These are phyloP conservation scores for Xenus cinereus DNA, from an alignment of 2,113 vertebrate genomes.

Conservation along the genomic window DNA sequence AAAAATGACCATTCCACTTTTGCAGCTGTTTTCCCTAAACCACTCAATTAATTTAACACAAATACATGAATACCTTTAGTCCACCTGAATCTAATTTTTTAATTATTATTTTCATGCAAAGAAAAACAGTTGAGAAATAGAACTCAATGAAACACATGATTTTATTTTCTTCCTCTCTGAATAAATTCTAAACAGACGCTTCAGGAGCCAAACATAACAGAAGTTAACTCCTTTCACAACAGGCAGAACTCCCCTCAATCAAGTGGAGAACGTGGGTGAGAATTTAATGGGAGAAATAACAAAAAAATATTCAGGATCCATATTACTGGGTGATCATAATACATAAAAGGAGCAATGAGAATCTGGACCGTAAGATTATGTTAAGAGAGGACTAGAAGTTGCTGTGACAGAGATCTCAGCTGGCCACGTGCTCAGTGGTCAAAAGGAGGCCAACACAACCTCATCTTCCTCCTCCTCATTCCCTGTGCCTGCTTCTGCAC, in stretches of 20 bases:
- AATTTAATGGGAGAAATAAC: neutral
- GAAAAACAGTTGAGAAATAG: neutral
- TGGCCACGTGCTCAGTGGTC: neutral
- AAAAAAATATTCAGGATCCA: neutral
- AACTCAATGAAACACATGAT: neutral
- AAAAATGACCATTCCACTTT: neutral
- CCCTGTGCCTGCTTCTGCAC: neutral
- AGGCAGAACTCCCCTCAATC: neutral
- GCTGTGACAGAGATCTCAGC: neutral
- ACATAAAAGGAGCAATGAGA: neutral
- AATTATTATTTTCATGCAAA: neutral
- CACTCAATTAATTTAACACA: neutral
- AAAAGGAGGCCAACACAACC: neutral
- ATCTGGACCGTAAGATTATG: neutral
- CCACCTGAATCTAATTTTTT: neutral
- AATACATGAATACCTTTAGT: neutral
- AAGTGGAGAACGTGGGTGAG: neutral
- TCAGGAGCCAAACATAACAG: neutral
- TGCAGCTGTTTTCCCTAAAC: neutral
- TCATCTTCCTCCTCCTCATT: neutral
- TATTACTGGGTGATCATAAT: neutral
- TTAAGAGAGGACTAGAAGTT: neutral
- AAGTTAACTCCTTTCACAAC: neutral
- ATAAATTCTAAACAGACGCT: neutral
- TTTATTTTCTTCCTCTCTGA: neutral